These are phyloP conservation scores for Naso thynnoides DNA, from an alignment of 2,797 vertebrate species.

Conservation along the genomic window DNA sequence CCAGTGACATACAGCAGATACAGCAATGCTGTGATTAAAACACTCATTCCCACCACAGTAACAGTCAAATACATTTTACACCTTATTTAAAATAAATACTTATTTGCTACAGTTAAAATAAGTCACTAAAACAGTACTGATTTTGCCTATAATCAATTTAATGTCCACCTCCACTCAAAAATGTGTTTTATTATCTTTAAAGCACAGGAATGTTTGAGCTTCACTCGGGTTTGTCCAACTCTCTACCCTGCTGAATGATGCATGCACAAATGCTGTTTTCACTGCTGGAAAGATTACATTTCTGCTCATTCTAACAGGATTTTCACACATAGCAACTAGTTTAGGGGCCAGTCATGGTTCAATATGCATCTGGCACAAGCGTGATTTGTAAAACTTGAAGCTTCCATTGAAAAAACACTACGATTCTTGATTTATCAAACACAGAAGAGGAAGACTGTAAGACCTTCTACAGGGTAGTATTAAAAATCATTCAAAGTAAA, in stretches of 20 bases:
- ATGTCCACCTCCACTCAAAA: not conserved
- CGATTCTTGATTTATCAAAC: no score
- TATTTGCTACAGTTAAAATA: not conserved
- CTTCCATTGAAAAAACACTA: no score
- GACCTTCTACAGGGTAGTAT: no score
- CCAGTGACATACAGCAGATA: not conserved
- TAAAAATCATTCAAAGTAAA: no score
- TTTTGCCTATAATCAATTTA: not conserved
- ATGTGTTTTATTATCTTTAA: not conserved
- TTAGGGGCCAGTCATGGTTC: not conserved
- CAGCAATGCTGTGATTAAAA: not conserved
- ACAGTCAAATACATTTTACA: not conserved
- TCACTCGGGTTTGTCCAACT: no score
- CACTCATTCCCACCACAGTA: not conserved
- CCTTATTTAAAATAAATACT: not conserved
- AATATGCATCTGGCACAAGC: not conserved
- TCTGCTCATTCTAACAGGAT: not conserved
- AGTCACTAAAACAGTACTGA: not conserved
- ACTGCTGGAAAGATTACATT: no score
- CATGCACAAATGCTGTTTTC: not conserved
- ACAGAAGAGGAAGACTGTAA: no score
- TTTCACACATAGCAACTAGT: not conserved
- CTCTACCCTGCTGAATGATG: not conserved
- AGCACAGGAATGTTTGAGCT: not conserved
- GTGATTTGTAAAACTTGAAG: no score